Base-by-base conservation (phyloP, 1,140 invertebrate genomes). In the Magallana angulata region DNA sequence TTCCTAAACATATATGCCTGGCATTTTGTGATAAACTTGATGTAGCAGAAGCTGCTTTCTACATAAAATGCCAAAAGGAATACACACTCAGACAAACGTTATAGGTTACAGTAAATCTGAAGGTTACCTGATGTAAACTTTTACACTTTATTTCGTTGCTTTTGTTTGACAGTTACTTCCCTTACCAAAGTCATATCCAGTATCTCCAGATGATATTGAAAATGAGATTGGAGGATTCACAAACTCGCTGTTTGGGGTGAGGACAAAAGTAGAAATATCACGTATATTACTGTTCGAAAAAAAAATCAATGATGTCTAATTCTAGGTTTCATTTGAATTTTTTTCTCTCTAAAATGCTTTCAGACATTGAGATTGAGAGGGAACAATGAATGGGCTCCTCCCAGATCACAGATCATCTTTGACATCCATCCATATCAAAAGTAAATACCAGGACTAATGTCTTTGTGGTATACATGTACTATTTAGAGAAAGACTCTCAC, bases 381-480 rank as follows among this genome's bases (percentile, higher is more conserved):
- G 12, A 98, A 97, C 12, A 91, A 95, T 57, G 97, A 97, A 91
- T 98, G 97, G 97, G 97, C 97, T 0, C 97, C 97, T 16, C 97
- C 97, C 0, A 95, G 97, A 88, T 96, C 97, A 16, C 97, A 98
- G 94, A 97, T 98, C 85, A 98, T 98, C 86, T 97, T 98, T 91
- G 97, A 97, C 14, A 95, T 97, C 85, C 97, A 98, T 95, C 96
- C 96, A 48, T 76, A 95, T 7, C 96, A 96, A 36, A 96, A 96
- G 97, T 97, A 95, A 96, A 96, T 95, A 57, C 36, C 36, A 3
- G 36, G 36, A 36, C 36, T 36, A 3, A 36, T 4, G 36, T 36
- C 36, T 36, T 36, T 36, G 36, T 36, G 36, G 4, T 36, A 36
- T 36, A 36, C 36, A 36, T 36, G 36, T 36, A 36, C 36, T 36